phyloP scores from a whole-genome alignment of 2,113 vertebrate species.

The Protomyctophum bolini region DNA sequence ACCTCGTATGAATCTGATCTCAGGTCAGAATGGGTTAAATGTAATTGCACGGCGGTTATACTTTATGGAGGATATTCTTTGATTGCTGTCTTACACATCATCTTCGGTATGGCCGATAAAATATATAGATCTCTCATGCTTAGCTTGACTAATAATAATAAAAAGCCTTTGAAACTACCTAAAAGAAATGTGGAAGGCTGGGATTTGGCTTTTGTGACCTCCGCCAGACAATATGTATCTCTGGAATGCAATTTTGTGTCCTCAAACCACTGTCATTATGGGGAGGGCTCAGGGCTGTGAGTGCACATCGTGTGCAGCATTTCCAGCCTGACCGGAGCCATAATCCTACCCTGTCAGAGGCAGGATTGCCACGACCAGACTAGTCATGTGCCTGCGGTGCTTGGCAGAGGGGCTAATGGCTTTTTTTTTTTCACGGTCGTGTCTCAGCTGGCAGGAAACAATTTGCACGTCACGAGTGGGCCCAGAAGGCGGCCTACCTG shows the following conservation, averaged over 20 bases:
- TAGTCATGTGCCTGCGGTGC: constrained; percentile 35
- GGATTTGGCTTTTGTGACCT: no score
- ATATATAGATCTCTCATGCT: constrained; percentile 46
- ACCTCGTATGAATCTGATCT: no score
- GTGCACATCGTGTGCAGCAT: constrained; percentile 28
- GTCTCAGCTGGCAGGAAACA: constrained; percentile 89
- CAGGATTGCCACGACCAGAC: constrained; percentile 38
- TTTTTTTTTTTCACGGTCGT: constrained; percentile 54
- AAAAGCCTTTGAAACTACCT: no score
- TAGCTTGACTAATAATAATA: constrained; percentile 36
- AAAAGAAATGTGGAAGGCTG: no score
- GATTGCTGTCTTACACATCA: constrained; percentile 34
- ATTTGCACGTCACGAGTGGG: constrained; percentile 98
- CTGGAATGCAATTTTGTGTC: constrained; percentile 1
- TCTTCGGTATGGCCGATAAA: constrained; percentile 52
- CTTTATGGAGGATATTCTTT: constrained; percentile 43
- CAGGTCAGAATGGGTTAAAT: no score
- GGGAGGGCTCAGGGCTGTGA: constrained; percentile 32
- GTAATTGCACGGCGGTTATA: constrained; percentile 23
- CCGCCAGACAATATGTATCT: background rate
- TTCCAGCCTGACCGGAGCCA: constrained; percentile 52
- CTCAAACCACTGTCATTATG: background rate
- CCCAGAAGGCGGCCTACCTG: constrained; percentile 96
- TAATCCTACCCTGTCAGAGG: constrained; percentile 57
- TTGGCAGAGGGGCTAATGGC: constrained; percentile 66